Percentiles rank a stretch among this genome's conserved stretches.
phyloP scores from a whole-genome alignment of 2,797 vertebrate genomes.

The Catamblyrhynchus diadema region DNA sequence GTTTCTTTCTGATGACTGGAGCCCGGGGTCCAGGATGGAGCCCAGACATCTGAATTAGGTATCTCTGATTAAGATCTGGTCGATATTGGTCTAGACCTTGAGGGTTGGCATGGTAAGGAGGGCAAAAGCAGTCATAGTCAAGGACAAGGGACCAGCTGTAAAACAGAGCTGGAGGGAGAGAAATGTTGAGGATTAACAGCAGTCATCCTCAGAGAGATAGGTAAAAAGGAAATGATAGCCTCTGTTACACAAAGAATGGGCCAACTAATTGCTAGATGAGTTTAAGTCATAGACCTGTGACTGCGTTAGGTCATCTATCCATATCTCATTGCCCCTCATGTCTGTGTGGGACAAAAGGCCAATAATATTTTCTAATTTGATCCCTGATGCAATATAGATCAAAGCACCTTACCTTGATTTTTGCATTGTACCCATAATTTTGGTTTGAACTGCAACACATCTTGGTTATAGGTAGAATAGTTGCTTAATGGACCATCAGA shows the following conservation, averaged over 20 bases:
- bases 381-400: background rate
- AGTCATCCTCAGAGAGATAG: background rate
- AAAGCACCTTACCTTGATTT: background rate
- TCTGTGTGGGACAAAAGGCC: background rate
- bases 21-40: accelerated
- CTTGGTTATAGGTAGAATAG: conserved; percentile 17
- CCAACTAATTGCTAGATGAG: background rate
- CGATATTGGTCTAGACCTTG: background rate
- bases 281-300: background rate
- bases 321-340: background rate
- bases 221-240: background rate
- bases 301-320: background rate
- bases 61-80: background rate
- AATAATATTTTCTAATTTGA: background rate
- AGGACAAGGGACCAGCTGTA: background rate
- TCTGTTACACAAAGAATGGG: background rate
- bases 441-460: background rate
- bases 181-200: background rate
- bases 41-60: background rate
- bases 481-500: conserved; percentile 16
- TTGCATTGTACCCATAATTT: background rate
- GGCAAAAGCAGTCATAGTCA: background rate
- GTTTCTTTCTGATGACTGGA: background rate
- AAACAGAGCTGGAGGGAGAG: background rate
- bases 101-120: background rate